Evolutionary conservation across 2,797 vertebrate species (phyloP).

Genomic region (Pseudotriccus pelzelni): DNA sequence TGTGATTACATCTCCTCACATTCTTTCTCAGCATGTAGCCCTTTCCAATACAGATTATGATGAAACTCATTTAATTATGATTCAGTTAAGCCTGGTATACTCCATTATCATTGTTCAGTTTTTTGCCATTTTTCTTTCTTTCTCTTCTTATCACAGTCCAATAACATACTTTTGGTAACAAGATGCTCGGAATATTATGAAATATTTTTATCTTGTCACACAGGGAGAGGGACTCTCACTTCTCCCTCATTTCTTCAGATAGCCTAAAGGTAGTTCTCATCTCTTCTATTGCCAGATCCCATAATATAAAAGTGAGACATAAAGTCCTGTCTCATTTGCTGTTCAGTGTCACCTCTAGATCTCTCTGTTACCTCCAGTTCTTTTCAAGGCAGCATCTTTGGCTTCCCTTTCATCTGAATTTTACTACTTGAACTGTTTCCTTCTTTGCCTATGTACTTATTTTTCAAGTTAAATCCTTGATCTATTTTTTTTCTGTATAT

Average conservation of each 20-base stretch:
- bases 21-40: slow-evolving; percentile 24
- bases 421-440: neutral
- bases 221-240: neutral
- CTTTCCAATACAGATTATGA: neutral
- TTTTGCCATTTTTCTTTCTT: neutral
- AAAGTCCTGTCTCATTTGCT: neutral
- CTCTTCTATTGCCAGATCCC: neutral
- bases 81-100: neutral
- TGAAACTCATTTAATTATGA: neutral
- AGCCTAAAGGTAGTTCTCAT: slow-evolving; percentile 17
- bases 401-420: neutral
- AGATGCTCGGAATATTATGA: neutral
- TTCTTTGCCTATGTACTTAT: neutral
- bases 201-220: neutral
- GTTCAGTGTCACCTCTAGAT: neutral
- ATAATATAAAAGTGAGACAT: neutral
- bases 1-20: slow-evolving; percentile 15
- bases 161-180: neutral
- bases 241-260: neutral
- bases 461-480: neutral
- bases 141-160: neutral
- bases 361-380: neutral
- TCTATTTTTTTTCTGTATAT: neutral
- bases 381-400: neutral
- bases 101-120: neutral